Conservation (phyloP, 2,888 invertebrate species). For the Iphiclides podalirius region DNA sequence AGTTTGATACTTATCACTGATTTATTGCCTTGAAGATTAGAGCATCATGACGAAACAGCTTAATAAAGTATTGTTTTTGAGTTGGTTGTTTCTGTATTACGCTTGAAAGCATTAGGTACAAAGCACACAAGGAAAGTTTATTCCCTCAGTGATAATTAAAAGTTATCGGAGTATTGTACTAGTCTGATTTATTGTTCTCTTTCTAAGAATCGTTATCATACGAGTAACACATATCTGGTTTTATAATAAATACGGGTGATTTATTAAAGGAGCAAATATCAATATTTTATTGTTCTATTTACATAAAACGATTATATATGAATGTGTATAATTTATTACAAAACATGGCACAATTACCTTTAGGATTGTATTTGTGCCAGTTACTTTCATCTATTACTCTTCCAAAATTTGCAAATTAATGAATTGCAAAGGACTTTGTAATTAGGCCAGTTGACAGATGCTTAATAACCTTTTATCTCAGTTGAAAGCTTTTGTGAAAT, state of each 20-base stretch:
- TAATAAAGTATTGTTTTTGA: background rate
- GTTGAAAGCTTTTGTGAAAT: slow-evolving; percentile 32
- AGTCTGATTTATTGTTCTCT: background rate
- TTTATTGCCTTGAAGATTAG: no score
- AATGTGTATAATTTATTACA: no score
- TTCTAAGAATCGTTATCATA: no score
- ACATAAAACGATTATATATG: no score
- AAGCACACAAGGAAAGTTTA: slow-evolving; percentile 12
- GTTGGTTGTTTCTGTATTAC: background rate
- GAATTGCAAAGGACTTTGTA: slow-evolving; percentile 43
- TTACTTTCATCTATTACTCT: slow-evolving; percentile 37
- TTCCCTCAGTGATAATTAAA: slow-evolving; percentile 22
- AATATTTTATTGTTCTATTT: no score
- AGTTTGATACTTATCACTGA: no score
- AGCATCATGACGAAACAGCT: background rate
- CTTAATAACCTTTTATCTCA: slow-evolving; percentile 44
- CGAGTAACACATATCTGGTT: no score
- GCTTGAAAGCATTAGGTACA: background rate
- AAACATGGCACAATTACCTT: no score
- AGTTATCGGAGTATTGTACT: background rate
- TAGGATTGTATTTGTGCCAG: background rate
- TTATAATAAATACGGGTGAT: no score
- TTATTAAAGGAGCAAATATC: no score
- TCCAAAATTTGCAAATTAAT: slow-evolving; percentile 31
- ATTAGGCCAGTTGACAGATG: slow-evolving; percentile 47